Percentiles rank a stretch among this genome's conserved stretches.
Conservation (phyloP, 2,888 invertebrate species). For the Myopa tessellatipennis region DNA sequence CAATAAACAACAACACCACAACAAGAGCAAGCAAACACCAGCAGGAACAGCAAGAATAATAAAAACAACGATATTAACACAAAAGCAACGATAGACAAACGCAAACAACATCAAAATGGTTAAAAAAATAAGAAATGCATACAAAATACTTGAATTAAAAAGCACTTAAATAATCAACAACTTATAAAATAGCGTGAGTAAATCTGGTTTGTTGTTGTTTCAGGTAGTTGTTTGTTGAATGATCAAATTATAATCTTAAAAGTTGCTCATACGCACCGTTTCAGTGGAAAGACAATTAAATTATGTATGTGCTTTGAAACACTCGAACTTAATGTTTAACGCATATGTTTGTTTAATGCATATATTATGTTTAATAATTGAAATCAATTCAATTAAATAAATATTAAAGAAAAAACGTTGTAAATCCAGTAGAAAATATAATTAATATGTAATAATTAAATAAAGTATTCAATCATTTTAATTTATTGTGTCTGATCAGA, state of each 20-base stretch:
- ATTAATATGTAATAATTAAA: too few relatives aligned
- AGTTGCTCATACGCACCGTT: conserved; percentile 3
- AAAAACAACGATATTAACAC: background rate
- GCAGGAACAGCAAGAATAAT: background rate
- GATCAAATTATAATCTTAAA: background rate
- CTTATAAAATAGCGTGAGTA: background rate
- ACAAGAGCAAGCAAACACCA: too few relatives aligned
- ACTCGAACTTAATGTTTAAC: too few relatives aligned
- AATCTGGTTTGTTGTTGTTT: background rate
- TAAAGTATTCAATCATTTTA: too few relatives aligned
- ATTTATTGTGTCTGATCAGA: too few relatives aligned
- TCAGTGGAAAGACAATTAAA: background rate
- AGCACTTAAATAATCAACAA: background rate
- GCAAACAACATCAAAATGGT: background rate
- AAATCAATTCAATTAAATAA: too few relatives aligned
- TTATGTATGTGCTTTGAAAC: too few relatives aligned
- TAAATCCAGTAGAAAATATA: too few relatives aligned
- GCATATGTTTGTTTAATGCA: too few relatives aligned
- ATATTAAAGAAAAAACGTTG: too few relatives aligned
- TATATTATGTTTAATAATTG: too few relatives aligned
- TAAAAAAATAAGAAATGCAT: background rate
- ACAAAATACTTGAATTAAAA: background rate
- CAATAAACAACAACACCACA: background rate
- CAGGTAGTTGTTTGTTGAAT: too few relatives aligned
- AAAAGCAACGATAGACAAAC: background rate